Evolutionary conservation across 2,797 vertebrate species (phyloP).

Genomic region (Brachyrhaphis roseni): DNA sequence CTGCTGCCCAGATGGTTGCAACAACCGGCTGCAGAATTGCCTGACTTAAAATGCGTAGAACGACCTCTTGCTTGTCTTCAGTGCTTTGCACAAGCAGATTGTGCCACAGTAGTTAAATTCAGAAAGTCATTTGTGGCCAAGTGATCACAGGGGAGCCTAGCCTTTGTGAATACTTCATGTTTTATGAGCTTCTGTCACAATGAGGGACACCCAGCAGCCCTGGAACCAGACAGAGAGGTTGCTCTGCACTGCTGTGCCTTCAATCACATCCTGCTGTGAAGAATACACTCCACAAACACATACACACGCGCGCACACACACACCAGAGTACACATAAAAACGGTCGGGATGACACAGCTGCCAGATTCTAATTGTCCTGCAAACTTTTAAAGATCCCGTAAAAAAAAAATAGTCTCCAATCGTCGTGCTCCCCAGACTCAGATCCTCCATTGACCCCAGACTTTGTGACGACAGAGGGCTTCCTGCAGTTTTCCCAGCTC

Average conservation of each 20-base stretch:
- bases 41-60: constrained; percentile 46
- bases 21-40: constrained; percentile 66
- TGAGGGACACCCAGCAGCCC: constrained; percentile 15
- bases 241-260: constrained; percentile 40
- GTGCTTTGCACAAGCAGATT: constrained; percentile 44
- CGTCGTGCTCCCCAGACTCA: constrained; percentile 24
- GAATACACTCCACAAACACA: constrained; percentile 34
- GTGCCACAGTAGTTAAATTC: constrained; percentile 39
- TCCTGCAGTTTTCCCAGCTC: constrained; percentile 62
- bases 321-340: constrained; percentile 38
- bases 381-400: constrained; percentile 43
- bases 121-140: constrained; percentile 41
- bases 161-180: constrained; percentile 46
- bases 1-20: constrained; percentile 63
- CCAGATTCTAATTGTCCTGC: constrained; percentile 45
- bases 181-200: constrained; percentile 47
- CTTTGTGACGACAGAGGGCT: constrained; percentile 55
- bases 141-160: constrained; percentile 45
- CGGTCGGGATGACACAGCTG: constrained; percentile 39
- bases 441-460: constrained; percentile 62
- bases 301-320: constrained; percentile 27
- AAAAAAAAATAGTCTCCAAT: constrained; percentile 17
- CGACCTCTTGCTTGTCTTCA: constrained; percentile 35
- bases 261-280: constrained; percentile 53
- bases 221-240: constrained; percentile 20